These are phyloP conservation scores for Alectura lathami DNA, from an alignment of 2,113 vertebrate species.

Conservation along the genomic window DNA sequence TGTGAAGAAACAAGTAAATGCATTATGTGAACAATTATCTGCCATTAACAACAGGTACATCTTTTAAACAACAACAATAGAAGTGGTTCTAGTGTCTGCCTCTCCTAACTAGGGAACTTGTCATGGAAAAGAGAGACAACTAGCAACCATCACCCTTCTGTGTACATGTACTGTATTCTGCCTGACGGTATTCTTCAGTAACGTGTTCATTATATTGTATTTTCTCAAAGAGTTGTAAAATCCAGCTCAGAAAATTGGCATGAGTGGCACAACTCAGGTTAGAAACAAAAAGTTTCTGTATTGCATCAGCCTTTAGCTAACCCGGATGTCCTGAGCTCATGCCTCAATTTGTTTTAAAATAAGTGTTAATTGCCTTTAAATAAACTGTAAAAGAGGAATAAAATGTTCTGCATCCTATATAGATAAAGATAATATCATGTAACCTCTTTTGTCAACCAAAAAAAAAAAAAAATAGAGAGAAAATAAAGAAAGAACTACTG, in stretches of 20 bases:
- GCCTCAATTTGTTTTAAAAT: not conserved
- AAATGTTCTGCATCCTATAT: not conserved
- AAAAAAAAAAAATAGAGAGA: slow-evolving; percentile 17
- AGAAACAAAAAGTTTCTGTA: not conserved
- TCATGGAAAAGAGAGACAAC: not conserved
- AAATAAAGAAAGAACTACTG: not conserved
- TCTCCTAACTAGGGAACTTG: not conserved
- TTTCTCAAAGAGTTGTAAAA: not conserved
- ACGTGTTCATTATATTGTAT: not conserved
- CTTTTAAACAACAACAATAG: not conserved
- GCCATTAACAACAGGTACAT: not conserved
- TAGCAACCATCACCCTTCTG: not conserved
- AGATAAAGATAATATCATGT: not conserved
- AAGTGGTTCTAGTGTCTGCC: not conserved
- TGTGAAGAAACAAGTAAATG: not conserved
- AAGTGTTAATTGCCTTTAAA: not conserved
- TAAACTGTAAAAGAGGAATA: not conserved
- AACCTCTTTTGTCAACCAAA: not conserved
- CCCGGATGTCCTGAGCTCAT: not conserved
- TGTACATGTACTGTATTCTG: not conserved
- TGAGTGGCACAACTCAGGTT: not conserved
- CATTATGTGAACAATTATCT: not conserved
- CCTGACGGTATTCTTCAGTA: not conserved
- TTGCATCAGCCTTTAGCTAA: not conserved
- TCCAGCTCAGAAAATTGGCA: not conserved